A percentile compares a stretch with the other conserved stretches of the same genome.
These are phyloP conservation scores for Leptinotarsa texana DNA, from an alignment of 1,140 invertebrate species.

Conservation along the genomic window DNA sequence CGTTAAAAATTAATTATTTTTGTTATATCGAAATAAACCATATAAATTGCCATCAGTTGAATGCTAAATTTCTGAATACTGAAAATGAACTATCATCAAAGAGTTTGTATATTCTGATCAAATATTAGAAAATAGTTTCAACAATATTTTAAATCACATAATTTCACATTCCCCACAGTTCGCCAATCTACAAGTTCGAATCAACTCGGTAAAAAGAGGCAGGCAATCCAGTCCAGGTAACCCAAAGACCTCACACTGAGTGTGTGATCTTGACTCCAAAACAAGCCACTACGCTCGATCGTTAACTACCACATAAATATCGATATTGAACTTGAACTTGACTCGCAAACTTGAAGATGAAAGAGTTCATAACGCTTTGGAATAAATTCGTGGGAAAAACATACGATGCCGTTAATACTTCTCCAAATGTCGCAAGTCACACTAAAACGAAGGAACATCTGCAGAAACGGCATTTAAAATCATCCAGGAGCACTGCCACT, in stretches of 20 bases:
- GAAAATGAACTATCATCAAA: no score
- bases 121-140: no score
- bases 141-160: no score
- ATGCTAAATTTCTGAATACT: no score
- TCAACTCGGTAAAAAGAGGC: background rate
- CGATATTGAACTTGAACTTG: background rate
- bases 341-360: conserved; percentile 37
- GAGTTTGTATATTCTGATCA: no score
- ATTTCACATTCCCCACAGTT: no score
- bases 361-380: conserved; percentile 40
- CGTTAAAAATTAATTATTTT: no score
- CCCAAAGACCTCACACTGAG: background rate
- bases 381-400: conserved; percentile 38
- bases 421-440: conserved; percentile 9
- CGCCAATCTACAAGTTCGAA: no score
- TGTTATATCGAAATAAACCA: no score
- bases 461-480: conserved; percentile 2
- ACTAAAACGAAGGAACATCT: background rate
- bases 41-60: no score
- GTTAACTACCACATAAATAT: background rate
- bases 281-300: background rate
- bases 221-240: background rate
- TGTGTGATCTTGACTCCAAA: conserved; percentile 9
- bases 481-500: conserved; percentile 10
- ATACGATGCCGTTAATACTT: conserved; percentile 39